Evolutionary conservation across 2,797 vertebrate genomes (phyloP), one percentile per base, ranked within the genome.

Genomic region (Loriculus beryllinus): DNA sequence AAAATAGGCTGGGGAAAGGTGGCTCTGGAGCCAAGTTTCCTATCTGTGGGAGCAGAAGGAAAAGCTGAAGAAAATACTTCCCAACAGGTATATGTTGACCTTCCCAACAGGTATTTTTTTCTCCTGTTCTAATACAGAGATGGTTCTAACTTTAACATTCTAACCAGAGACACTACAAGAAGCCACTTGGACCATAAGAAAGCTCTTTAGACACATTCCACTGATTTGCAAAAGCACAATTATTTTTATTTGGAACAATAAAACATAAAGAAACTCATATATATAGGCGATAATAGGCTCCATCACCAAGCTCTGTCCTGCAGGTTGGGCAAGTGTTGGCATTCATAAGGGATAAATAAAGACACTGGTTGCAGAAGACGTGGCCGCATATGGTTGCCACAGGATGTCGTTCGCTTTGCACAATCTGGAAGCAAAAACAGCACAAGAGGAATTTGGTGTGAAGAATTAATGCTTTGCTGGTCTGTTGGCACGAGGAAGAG

Each of bases 31-130:
- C 68, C 40, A 43, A 6, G 0, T 45, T 87, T 84, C 63, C 70
- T 26, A 33, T 65, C 48, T 77, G 7, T 70, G 68, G 42, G 20
- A 57, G 18, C 54, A 82, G 20, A 62, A 91, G 23, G 40, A 87
- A 92, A 89, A 86, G 31, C 69, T 92, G 63, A 83, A 92, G 75
- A 42, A 90, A 92, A 82, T 74, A 78, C 29, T 82, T 91, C 29
- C 39, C 56, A 48, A 37, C 11, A 78, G 39, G 52, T 67, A 49
- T 22, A n/a, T n/a, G n/a, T n/a, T 62, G 47, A 68, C 31, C 28
- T 82, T 91, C 29, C 39, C 56, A 48, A 37, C 11, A 78, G 39
- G 52, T 67, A 49, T 22, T 35, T 8, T 63, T n/a, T 76, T 11
- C 10, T 70, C 28, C 40, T 45, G n/a, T 14, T 33, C n/a, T 56